A percentile compares a stretch with the other conserved stretches of the same genome.
Evolutionary conservation across 1,140 invertebrate genomes (phyloP).

Genomic region (Orchesella cincta): DNA sequence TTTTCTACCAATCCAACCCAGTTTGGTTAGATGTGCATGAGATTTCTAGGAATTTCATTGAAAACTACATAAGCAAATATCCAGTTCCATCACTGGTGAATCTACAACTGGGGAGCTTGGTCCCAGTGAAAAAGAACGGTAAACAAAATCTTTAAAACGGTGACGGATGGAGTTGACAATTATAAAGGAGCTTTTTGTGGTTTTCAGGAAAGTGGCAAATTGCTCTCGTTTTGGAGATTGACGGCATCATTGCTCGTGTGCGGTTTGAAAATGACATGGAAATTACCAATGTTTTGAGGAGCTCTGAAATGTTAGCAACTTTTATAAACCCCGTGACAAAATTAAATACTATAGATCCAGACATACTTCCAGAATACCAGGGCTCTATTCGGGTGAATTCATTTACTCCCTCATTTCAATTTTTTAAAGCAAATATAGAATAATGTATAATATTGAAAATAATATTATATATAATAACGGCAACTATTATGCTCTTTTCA

Average conservation of each 20-base stretch:
- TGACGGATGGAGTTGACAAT: too few relatives aligned
- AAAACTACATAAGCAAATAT: constrained; percentile 79
- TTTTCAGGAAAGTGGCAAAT: constrained; percentile 83
- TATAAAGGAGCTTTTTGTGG: too few relatives aligned
- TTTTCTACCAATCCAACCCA: constrained; percentile 70
- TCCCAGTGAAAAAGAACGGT: constrained; percentile 84
- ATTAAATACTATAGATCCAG: constrained; percentile 3
- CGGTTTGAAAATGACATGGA: constrained; percentile 76
- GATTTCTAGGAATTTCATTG: constrained; percentile 79
- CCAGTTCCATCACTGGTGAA: constrained; percentile 91
- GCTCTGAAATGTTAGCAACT: too few relatives aligned
- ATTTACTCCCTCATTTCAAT: too few relatives aligned
- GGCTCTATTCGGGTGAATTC: too few relatives aligned
- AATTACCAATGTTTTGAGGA: too few relatives aligned
- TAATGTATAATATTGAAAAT: too few relatives aligned
- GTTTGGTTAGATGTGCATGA: constrained; percentile 87
- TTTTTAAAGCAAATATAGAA: too few relatives aligned
- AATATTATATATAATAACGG: too few relatives aligned
- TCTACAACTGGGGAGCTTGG: constrained; percentile 72
- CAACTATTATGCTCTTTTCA: too few relatives aligned
- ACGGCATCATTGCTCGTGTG: constrained; percentile 86
- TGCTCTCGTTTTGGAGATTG: constrained; percentile 76
- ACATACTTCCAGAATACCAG: not conserved
- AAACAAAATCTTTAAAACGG: too few relatives aligned
- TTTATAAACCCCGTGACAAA: not conserved